Conservation (phyloP, 2,113 vertebrate species). For the Acrocephalus kingi region DNA sequence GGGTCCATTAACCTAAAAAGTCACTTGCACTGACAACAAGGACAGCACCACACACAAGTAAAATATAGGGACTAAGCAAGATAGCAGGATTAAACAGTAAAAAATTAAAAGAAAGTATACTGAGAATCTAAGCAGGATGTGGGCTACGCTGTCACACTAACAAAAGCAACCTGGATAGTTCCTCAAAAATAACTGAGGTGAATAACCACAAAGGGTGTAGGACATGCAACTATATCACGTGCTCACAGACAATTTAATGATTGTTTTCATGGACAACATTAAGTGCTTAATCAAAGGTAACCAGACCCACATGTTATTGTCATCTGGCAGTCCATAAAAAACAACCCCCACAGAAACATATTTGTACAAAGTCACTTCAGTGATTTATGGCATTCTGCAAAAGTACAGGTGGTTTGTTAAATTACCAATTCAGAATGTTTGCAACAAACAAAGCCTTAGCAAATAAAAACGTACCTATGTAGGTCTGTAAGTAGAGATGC, state of each 20-base stretch:
- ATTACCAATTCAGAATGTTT: neutral
- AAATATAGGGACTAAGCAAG: neutral
- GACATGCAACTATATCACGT: neutral
- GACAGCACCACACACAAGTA: neutral
- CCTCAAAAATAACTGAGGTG: neutral
- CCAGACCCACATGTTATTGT: neutral
- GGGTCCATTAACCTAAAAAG: neutral
- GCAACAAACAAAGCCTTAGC: neutral
- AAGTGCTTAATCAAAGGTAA: neutral
- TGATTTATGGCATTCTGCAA: neutral
- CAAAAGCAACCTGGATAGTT: neutral
- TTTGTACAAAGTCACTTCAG: neutral
- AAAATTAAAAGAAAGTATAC: neutral
- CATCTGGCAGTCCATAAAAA: neutral
- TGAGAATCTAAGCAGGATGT: neutral
- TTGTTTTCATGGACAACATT: neutral
- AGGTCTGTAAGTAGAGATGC: fast-evolving
- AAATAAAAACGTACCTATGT: neutral
- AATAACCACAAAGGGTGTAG: neutral
- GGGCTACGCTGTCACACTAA: neutral
- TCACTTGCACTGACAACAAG: neutral
- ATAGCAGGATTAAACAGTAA: neutral
- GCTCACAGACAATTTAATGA: neutral
- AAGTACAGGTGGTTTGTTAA: neutral
- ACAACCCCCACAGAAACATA: fast-evolving